These are phyloP conservation scores for Ochropleura plecta DNA, from an alignment of 2,888 invertebrate genomes.

Conservation along the genomic window DNA sequence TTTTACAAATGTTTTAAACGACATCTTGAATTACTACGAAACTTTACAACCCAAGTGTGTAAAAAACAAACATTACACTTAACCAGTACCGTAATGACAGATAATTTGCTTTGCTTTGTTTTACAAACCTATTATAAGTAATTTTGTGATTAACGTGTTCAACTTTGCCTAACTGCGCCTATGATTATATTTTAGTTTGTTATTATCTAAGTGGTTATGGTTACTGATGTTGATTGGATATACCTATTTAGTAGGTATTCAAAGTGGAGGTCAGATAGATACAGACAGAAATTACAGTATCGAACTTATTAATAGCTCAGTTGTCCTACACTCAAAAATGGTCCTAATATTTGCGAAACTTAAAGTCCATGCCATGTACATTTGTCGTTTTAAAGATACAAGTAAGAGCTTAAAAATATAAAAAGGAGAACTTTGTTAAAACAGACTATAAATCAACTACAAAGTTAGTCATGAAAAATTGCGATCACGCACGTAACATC, in stretches of 20 bases:
- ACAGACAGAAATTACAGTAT: no score
- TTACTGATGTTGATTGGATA: not conserved
- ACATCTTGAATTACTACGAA: not conserved
- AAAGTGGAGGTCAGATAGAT: no score
- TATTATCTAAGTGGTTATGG: not conserved
- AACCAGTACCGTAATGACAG: not conserved
- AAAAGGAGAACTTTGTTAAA: not conserved
- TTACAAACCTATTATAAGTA: not conserved
- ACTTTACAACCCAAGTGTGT: not conserved
- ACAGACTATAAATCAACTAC: constrained; percentile 1
- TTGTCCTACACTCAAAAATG: no score
- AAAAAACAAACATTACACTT: not conserved
- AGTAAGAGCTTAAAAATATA: not conserved
- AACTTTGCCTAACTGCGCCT: not conserved
- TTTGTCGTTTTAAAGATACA: not conserved
- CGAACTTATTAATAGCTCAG: no score
- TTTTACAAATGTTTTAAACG: not conserved
- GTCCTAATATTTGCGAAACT: no score
- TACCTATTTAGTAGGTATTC: not conserved
- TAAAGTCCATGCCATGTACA: not conserved
- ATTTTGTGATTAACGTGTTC: not conserved
- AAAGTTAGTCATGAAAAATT: constrained; percentile 8
- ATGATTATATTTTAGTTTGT: not conserved
- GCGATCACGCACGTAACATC: constrained; percentile 32
- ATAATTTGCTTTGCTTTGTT: no score